phyloP scores from a whole-genome alignment of 2,113 vertebrate genomes.

The Lampris incognitus region DNA sequence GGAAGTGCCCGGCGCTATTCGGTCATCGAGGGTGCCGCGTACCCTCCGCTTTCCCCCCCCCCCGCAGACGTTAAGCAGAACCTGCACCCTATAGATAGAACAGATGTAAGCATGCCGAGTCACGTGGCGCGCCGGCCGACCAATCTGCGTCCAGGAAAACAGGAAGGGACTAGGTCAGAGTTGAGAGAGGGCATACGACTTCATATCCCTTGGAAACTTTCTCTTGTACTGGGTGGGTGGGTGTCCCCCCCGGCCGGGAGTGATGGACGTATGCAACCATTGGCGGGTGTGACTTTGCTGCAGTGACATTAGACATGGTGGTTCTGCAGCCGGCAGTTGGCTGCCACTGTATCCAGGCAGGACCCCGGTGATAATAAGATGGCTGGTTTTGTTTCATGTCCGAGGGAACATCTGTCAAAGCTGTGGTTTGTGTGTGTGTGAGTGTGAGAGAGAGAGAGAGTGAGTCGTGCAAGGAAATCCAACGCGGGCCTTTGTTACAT shows the following conservation, averaged over 20 bases:
- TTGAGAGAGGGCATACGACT: constrained; percentile 3
- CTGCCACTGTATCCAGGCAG: constrained; percentile 69
- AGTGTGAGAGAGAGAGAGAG: constrained; percentile 4
- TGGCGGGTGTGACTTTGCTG: constrained; percentile 30
- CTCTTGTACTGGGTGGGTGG: constrained; percentile 41
- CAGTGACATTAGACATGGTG: constrained; percentile 33
- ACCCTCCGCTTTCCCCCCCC: background rate
- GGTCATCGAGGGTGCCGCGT: too few species aligned
- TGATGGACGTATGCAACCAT: constrained; percentile 40
- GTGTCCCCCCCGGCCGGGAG: constrained; percentile 32
- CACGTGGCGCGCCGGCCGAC: constrained; percentile 29
- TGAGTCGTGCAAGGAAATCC: constrained; percentile 74
- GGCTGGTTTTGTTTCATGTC: constrained; percentile 82
- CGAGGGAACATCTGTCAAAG: constrained; percentile 65
- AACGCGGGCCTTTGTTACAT: constrained; percentile 85
- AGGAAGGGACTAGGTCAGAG: constrained; percentile 32
- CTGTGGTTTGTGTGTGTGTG: constrained; percentile 15
- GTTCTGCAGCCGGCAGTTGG: constrained; percentile 67
- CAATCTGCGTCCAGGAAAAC: constrained; percentile 25
- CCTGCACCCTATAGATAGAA: constrained; percentile 1
- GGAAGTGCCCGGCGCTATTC: background rate
- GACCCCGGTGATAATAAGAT: constrained; percentile 44
- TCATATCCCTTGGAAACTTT: constrained; percentile 29
- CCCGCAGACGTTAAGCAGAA: constrained; percentile 15
- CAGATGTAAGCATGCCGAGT: constrained; percentile 16